A percentile compares a stretch with the other conserved stretches of the same genome.
These are phyloP conservation scores for Pseudorectes ferrugineus DNA, from an alignment of 2,113 vertebrate genomes.

Conservation along the genomic window DNA sequence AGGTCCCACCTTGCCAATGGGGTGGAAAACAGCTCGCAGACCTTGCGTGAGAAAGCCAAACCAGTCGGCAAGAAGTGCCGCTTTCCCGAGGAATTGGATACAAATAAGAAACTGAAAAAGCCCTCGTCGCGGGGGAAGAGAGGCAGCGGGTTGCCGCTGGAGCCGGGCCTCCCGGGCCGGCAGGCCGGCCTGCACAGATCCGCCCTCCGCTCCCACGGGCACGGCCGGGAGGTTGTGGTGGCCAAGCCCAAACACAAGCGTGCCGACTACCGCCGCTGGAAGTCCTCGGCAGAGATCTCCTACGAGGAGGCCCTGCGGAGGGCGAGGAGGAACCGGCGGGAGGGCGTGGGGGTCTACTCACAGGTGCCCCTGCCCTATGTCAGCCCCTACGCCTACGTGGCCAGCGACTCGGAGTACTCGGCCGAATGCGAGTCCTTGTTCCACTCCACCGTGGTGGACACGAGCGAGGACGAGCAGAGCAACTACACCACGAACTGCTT, in stretches of 20 bases:
- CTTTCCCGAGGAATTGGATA: conserved; percentile 75
- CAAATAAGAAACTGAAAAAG: conserved; percentile 75
- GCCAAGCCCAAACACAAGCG: conserved; percentile 89
- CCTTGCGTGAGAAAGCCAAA: conserved; percentile 71
- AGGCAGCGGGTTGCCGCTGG: conserved; percentile 55
- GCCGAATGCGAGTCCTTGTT: conserved; percentile 92
- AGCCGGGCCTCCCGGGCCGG: conserved; percentile 63
- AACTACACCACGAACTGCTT: conserved; percentile 93
- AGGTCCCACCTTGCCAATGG: conserved; percentile 35
- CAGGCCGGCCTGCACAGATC: conserved; percentile 47
- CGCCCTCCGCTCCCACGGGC: conserved; percentile 46
- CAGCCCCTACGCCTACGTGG: conserved; percentile 78
- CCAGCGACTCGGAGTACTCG: conserved; percentile 93
- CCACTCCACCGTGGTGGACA: conserved; percentile 91
- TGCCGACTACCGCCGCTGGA: conserved; percentile 77
- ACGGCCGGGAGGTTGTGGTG: conserved; percentile 76
- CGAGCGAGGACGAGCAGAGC: conserved; percentile 88
- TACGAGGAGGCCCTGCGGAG: conserved; percentile 80
- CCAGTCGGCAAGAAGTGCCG: conserved; percentile 67
- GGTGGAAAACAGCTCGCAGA: conserved; percentile 58
- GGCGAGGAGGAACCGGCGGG: conserved; percentile 71
- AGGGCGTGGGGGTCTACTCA: conserved; percentile 61
- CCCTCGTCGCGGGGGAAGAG: conserved; percentile 68
- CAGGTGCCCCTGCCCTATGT: conserved; percentile 67
- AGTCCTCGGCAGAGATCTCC: conserved; percentile 75